Percentiles rank a stretch among this genome's conserved stretches.
Evolutionary conservation across 2,113 vertebrate genomes (phyloP).

Genomic region (Bubo scandiacus): DNA sequence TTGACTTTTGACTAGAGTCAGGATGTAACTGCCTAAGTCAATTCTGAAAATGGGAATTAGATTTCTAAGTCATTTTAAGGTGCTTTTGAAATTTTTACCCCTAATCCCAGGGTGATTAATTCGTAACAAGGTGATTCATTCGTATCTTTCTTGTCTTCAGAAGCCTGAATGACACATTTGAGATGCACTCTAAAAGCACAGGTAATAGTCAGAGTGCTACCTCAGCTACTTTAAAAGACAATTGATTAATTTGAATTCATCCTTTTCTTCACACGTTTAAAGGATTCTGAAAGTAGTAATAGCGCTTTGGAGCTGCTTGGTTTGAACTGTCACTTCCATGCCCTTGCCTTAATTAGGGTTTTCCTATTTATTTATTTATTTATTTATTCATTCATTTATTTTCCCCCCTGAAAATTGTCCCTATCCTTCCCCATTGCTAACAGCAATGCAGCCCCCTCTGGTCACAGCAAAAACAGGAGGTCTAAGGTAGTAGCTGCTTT

Average conservation of each 20-base stretch:
- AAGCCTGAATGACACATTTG: conserved; percentile 52
- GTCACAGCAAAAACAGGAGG: not conserved
- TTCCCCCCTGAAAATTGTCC: not conserved
- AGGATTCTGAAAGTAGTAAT: conserved; percentile 27
- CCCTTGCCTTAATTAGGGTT: not conserved
- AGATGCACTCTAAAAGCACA: conserved; percentile 58
- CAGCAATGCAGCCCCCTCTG: not conserved
- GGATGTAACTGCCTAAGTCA: conserved; percentile 38
- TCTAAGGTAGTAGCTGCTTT: not conserved
- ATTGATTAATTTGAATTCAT: conserved; percentile 62
- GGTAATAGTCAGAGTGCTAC: conserved; percentile 57
- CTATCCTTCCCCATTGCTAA: not conserved
- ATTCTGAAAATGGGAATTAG: conserved; percentile 61
- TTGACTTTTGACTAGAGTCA: conserved; percentile 48
- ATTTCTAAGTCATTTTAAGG: conserved; percentile 57
- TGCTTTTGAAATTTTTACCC: conserved; percentile 59
- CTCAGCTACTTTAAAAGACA: conserved; percentile 58
- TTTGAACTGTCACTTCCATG: not conserved
- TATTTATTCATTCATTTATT: fast-evolving
- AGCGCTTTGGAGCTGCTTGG: not conserved
- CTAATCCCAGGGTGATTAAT: conserved; percentile 52
- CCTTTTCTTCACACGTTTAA: conserved; percentile 34
- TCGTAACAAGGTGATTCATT: conserved; percentile 61
- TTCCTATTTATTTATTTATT: not conserved
- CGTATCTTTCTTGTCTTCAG: conserved; percentile 32